These are phyloP conservation scores for Drosophila dunni DNA, from an alignment of 1,140 invertebrate species.

Conservation along the genomic window DNA sequence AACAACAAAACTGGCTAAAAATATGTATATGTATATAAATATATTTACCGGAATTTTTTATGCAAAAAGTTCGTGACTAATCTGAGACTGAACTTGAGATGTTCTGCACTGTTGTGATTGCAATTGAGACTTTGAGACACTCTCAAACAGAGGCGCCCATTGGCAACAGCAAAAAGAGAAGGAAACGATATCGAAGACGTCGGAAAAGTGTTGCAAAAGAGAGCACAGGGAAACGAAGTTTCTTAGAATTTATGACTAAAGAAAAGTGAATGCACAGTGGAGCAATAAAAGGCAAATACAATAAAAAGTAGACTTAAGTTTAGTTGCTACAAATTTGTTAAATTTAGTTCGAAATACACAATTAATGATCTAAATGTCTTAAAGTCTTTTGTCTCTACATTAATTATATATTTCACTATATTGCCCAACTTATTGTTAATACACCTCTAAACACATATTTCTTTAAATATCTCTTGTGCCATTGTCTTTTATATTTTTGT, in stretches of 20 bases:
- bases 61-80: slow-evolving; percentile 77
- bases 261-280: slow-evolving; percentile 54
- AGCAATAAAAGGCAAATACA: too few relatives aligned
- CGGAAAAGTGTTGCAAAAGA: not conserved
- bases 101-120: slow-evolving; percentile 48
- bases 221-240: not conserved
- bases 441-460: slow-evolving; percentile 1
- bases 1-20: not conserved
- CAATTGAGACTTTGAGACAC: slow-evolving; percentile 55
- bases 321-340: too few relatives aligned
- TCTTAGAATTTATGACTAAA: slow-evolving; percentile 35
- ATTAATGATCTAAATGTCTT: too few relatives aligned
- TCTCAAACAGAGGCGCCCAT: slow-evolving; percentile 32
- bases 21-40: slow-evolving; percentile 20
- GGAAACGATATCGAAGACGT: slow-evolving; percentile 3
- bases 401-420: not conserved
- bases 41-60: slow-evolving; percentile 68
- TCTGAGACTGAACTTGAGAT: slow-evolving; percentile 59
- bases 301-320: too few relatives aligned
- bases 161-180: not conserved
- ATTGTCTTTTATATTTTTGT: slow-evolving; percentile 17
- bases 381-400: too few relatives aligned
- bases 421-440: not conserved
- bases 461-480: not conserved
- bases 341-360: too few relatives aligned